Conservation (phyloP, 2,888 invertebrate genomes). For the Drosophila koepferae region DNA sequence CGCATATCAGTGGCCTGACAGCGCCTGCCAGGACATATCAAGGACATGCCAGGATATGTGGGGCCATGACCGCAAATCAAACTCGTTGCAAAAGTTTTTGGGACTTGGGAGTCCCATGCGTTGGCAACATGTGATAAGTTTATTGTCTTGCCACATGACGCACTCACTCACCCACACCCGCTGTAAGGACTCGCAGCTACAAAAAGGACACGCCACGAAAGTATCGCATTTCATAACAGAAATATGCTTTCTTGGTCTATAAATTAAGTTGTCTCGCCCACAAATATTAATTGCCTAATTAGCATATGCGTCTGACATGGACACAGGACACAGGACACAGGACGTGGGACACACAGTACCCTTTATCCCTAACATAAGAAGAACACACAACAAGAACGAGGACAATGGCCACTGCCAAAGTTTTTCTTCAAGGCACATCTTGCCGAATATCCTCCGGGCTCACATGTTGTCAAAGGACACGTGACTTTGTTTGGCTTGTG, state of each 20-base stretch:
- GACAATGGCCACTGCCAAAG: conserved; percentile 37
- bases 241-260: conserved; percentile 74
- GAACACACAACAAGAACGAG: conserved; percentile 16
- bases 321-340: conserved; percentile 31
- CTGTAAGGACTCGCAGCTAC: conserved; percentile 2
- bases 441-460: conserved; percentile 27
- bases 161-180: conserved; percentile 30
- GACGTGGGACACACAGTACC: conserved; percentile 10
- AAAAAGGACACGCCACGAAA: conserved; percentile 52
- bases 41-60: conserved; percentile 46
- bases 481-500: conserved; percentile 59
- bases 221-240: conserved; percentile 71
- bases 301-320: conserved; percentile 84
- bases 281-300: conserved; percentile 85
- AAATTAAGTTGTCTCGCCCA: conserved; percentile 84
- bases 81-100: conserved; percentile 68
- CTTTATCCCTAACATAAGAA: conserved; percentile 7
- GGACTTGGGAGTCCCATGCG: conserved; percentile 27
- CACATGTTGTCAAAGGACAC: conserved; percentile 69
- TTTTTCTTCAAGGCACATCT: conserved; percentile 26
- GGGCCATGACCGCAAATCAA: conserved; percentile 73
- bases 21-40: conserved; percentile 63
- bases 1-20: conserved; percentile 82
- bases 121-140: conserved; percentile 79
- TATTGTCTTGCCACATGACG: conserved; percentile 78